Conservation (phyloP, 92 coral and sea anemone species). For the Nematostella vectensis region DNA sequence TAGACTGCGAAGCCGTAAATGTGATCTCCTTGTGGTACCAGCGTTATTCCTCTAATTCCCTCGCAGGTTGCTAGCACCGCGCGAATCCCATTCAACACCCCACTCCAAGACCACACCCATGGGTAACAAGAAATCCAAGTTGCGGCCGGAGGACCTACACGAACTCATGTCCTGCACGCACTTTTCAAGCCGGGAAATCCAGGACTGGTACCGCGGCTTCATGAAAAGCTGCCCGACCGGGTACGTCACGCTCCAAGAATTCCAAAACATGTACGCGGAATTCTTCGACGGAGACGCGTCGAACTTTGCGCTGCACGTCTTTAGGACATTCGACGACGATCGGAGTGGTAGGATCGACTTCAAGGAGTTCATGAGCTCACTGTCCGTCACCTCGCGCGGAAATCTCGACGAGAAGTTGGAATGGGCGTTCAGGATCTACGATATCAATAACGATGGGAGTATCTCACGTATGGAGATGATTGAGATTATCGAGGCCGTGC, state of each 20-base stretch:
- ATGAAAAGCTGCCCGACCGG: slow-evolving; percentile 92
- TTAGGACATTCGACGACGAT: slow-evolving; percentile 83
- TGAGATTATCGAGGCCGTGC: slow-evolving; percentile 60
- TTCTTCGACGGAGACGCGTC: slow-evolving; percentile 91
- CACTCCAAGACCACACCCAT: too few species aligned
- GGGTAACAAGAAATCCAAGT: slow-evolving; percentile 81
- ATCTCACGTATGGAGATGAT: slow-evolving; percentile 82
- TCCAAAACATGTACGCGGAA: slow-evolving; percentile 75
- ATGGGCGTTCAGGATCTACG: slow-evolving; percentile 93
- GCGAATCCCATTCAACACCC: too few species aligned
- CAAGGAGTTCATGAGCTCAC: slow-evolving; percentile 81
- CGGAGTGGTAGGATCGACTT: slow-evolving; percentile 83
- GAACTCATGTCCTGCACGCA: slow-evolving; percentile 74
- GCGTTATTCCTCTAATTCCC: too few species aligned
- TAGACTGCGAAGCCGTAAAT: too few species aligned
- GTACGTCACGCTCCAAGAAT: slow-evolving; percentile 53
- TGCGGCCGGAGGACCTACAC: slow-evolving; percentile 57
- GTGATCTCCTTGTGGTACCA: too few species aligned
- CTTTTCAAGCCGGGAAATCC: slow-evolving; percentile 65
- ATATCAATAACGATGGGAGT: slow-evolving; percentile 80
- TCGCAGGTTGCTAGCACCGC: too few species aligned
- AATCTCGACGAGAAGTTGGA: slow-evolving; percentile 87
- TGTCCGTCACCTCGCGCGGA: slow-evolving; percentile 88
- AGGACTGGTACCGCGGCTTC: slow-evolving; percentile 90
- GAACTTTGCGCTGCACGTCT: slow-evolving; percentile 82